These are phyloP conservation scores for Muntiacus reevesi DNA, from an alignment of 2,113 vertebrate genomes.

Conservation along the genomic window DNA sequence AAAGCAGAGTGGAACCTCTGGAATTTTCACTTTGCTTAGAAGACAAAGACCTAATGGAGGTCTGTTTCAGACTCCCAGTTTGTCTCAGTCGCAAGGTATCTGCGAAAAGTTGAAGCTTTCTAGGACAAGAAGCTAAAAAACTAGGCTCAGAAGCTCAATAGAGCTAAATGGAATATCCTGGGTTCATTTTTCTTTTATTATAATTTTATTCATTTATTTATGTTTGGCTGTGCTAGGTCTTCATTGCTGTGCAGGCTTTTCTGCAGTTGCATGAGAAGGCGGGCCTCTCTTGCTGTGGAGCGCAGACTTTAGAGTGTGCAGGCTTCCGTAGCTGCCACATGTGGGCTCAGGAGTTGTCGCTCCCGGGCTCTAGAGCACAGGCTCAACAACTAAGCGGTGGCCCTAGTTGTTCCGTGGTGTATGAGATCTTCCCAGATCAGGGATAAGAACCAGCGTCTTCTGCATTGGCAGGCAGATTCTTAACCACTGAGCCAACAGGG, in stretches of 20 bases:
- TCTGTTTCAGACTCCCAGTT: background rate
- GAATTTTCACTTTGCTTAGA: background rate
- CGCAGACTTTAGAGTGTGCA: background rate
- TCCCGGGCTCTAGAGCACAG: background rate
- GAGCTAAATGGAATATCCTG: background rate
- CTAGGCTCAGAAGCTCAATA: background rate
- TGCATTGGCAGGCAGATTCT: background rate
- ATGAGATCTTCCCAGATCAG: background rate
- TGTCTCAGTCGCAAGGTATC: background rate
- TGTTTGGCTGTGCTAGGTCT: background rate
- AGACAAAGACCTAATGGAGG: background rate
- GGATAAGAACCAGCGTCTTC: background rate
- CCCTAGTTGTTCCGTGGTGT: background rate
- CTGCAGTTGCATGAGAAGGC: background rate
- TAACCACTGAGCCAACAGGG: background rate
- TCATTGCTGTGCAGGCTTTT: background rate
- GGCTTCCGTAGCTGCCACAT: background rate
- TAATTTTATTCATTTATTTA: background rate
- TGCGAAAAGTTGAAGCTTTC: background rate
- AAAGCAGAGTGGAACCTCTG: background rate
- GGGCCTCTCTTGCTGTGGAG: background rate
- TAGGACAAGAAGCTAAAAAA: background rate
- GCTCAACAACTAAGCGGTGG: background rate
- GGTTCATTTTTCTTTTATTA: background rate
- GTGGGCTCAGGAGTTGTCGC: rapidly evolving